phyloP scores from a whole-genome alignment of 2,797 vertebrate species.

The Lates japonicus region DNA sequence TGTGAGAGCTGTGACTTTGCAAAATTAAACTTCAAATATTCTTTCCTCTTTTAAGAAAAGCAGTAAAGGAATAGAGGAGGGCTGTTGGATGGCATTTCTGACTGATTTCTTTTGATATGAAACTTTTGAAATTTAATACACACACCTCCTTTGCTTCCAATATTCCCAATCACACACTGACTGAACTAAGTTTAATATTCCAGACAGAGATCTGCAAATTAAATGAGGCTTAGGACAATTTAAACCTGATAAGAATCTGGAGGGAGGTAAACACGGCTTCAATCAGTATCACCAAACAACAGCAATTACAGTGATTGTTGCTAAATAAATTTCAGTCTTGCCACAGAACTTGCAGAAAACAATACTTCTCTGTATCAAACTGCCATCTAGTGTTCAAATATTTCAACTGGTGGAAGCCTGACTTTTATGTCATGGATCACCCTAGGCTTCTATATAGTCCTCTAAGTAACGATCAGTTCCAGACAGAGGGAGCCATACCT shows the following conservation, averaged over 20 bases:
- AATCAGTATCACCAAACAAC: conserved; percentile 57
- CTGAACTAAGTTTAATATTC: conserved; percentile 35
- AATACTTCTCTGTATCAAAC: conserved; percentile 57
- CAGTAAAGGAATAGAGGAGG: neutral
- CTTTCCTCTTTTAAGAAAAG: neutral
- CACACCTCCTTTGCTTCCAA: conserved; percentile 1
- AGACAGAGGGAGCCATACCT: conserved; percentile 23
- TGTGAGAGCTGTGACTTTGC: neutral
- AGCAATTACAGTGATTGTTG: conserved; percentile 39
- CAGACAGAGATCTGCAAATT: conserved; percentile 25
- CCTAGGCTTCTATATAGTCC: neutral
- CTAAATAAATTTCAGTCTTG: conserved; percentile 23
- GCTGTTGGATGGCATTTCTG: neutral
- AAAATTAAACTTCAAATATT: neutral
- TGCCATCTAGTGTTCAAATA: conserved; percentile 73
- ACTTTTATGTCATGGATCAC: conserved; percentile 17
- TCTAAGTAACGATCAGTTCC: conserved; percentile 7
- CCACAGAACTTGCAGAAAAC: neutral
- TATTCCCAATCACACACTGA: neutral
- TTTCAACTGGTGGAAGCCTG: neutral
- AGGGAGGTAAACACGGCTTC: conserved; percentile 36
- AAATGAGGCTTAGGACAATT: conserved; percentile 50
- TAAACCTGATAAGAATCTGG: conserved; percentile 41
- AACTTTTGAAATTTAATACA: conserved; percentile 17
- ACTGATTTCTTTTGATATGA: conserved; percentile 9